Conservation (phyloP, 1,140 invertebrate genomes). For the Conopomorpha cramerella region DNA sequence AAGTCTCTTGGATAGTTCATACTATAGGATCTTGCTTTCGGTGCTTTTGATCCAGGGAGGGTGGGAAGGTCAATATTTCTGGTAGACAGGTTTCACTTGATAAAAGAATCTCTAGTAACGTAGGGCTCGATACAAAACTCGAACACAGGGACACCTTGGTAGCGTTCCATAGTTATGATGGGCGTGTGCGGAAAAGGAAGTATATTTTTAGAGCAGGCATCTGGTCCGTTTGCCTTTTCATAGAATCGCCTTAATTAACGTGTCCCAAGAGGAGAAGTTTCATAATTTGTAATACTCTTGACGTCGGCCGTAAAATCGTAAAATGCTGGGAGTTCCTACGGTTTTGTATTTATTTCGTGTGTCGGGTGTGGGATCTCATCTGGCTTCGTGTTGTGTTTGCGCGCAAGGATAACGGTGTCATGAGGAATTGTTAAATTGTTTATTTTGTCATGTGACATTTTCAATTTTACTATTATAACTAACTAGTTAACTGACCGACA, state of each 20-base stretch:
- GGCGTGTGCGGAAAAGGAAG: conserved; percentile 50
- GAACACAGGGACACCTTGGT: conserved; percentile 23
- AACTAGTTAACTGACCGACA: too few relatives aligned
- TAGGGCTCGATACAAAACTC: conserved; percentile 41
- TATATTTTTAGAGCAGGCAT: conserved; percentile 53
- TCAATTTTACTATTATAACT: too few relatives aligned
- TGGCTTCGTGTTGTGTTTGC: too few relatives aligned
- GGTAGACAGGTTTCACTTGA: conserved; percentile 46
- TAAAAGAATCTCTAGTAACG: too few relatives aligned
- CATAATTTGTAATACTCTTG: conserved; percentile 5
- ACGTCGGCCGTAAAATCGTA: conserved; percentile 16
- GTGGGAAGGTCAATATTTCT: conserved; percentile 25
- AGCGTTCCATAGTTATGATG: conserved; percentile 51
- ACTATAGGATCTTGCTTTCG: too few relatives aligned
- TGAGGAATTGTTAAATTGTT: too few relatives aligned
- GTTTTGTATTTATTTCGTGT: too few relatives aligned
- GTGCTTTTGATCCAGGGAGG: conserved; percentile 17
- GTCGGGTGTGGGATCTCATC: too few relatives aligned
- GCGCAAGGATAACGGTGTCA: too few relatives aligned
- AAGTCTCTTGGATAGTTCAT: too few relatives aligned
- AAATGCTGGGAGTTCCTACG: too few relatives aligned
- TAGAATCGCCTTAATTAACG: conserved; percentile 47
- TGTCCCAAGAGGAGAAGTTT: conserved; percentile 20
- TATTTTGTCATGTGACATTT: too few relatives aligned
- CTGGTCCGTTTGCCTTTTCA: conserved; percentile 41